Percentiles rank a stretch among this genome's conserved stretches.
These are phyloP conservation scores for Panulirus ornatus DNA, from an alignment of 1,140 invertebrate genomes.

Conservation along the genomic window DNA sequence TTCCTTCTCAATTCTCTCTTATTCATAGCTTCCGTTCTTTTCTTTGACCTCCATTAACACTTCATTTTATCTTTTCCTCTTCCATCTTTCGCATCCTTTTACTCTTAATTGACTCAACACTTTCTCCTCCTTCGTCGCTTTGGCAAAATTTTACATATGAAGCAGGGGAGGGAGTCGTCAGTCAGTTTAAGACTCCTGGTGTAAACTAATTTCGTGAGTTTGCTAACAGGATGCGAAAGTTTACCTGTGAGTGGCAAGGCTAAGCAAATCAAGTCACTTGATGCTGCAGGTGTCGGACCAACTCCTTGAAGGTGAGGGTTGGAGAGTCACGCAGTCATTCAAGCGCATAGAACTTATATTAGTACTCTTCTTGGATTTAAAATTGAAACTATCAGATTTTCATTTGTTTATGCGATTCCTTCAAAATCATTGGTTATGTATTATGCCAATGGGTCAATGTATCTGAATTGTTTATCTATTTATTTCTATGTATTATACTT, in stretches of 20 bases:
- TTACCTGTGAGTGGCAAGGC: background rate
- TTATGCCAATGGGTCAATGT: no score
- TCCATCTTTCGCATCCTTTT: background rate
- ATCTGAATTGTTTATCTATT: no score
- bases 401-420: no score
- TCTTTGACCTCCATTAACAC: background rate
- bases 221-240: background rate
- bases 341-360: no score
- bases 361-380: no score
- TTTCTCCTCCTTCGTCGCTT: background rate
- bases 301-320: no score
- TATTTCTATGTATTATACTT: no score
- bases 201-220: constrained; percentile 9
- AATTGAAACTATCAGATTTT: no score
- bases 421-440: no score
- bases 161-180: background rate
- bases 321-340: no score
- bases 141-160: background rate
- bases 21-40: background rate
- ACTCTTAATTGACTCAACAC: background rate
- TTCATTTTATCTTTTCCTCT: background rate
- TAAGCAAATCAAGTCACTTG: background rate
- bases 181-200: background rate
- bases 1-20: background rate
- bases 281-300: background rate